Conservation (phyloP, 92 coral and sea anemone species). For the Palythoa grandis region DNA sequence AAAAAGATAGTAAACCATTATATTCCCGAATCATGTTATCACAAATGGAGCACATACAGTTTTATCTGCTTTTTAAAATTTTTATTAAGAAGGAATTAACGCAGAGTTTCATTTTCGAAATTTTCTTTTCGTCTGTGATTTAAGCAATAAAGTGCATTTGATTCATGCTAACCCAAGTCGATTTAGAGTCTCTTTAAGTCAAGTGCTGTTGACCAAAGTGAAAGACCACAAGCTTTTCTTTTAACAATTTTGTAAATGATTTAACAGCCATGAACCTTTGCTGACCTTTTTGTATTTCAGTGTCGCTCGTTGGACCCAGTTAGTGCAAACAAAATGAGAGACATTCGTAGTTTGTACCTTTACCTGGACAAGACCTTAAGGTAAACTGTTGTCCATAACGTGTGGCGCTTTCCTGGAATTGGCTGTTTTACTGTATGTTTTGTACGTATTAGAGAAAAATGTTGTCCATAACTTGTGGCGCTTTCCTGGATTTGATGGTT, state of each 20-base stretch:
- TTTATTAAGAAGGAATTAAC: no score
- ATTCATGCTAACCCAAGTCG: no score
- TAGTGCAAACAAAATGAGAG: slow-evolving; percentile 81
- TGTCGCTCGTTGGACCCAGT: slow-evolving; percentile 89
- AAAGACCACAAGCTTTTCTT: neutral
- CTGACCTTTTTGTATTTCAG: slow-evolving; percentile 36
- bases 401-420: neutral
- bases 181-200: no score
- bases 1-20: no score
- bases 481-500: no score
- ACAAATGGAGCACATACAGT: no score
- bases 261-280: neutral
- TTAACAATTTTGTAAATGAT: neutral
- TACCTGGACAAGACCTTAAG: slow-evolving; percentile 86
- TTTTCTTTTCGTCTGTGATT: no score
- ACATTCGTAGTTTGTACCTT: slow-evolving; percentile 71
- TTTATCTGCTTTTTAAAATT: no score
- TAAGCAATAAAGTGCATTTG: no score
- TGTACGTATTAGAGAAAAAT: neutral
- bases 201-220: no score
- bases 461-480: neutral
- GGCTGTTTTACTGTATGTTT: neutral
- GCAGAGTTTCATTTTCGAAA: no score
- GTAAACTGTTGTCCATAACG: slow-evolving; percentile 40
- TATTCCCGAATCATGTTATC: no score